Evolutionary conservation across 2,888 invertebrate species (phyloP), one percentile per base, ranked within the genome.

Genomic region (Rhorus exstirpatorius): DNA sequence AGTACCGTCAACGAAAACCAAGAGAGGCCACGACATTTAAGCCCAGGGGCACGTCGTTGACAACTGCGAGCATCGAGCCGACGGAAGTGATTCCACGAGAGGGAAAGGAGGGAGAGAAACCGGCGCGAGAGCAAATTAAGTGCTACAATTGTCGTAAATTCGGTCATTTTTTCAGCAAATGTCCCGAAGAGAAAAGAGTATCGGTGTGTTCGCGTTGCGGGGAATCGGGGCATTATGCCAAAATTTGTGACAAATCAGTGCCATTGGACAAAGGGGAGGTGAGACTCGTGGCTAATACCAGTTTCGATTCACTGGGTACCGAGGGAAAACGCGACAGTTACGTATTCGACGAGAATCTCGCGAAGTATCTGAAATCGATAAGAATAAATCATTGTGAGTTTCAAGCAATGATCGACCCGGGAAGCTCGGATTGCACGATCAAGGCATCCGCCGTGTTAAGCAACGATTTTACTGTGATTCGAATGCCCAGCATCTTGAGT

Each of bases 361-460:
- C 79, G 6, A 85, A 85, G 67, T 85, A 84, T 61, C n/a, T 84
- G 1, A 85, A 85, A 35, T 38, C n/a, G 0, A 35, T 77, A 0
- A 67, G 26, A 1, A 44, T 85, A 0, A 74, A 85, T n/a, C 70
- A 60, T 1, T 19, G 4, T 24, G 44, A 4, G 10, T 35, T 77
- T 7, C 12, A 21, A 8, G 76, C 84, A 1, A 72, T 83, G 77
- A 76, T 85, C 12, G 83, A 84, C 58, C 26, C 74, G 1, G 83
- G 83, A n/a, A 81, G 84, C 26, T 81, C 83, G 21, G 81, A 75
- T 12, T 84, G 85, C 19, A 85, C 85, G 0, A 74, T 85, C 7
- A 84, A 75, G 46, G 79, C 86, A 12, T 51, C 81, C 12, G 41
- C 19, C 10, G 81, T 83, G 8, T 51, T 83, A n/a, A 41, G 51